A percentile compares a stretch with the other conserved stretches of the same genome.
Evolutionary conservation across 2,888 invertebrate species (phyloP).

Genomic region (Metalampra italica): DNA sequence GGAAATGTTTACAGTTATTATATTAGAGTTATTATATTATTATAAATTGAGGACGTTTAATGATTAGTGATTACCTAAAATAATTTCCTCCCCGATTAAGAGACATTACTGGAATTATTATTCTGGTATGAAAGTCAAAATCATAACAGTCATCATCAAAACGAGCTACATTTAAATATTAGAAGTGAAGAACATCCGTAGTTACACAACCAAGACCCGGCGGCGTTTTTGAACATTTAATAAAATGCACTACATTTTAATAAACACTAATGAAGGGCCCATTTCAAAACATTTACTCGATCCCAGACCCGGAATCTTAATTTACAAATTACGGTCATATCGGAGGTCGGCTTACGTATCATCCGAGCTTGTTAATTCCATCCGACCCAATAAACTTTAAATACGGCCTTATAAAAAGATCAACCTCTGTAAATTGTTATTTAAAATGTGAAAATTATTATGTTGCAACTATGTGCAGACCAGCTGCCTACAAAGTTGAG

Average conservation of each 20-base stretch:
- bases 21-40: too few species aligned
- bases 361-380: slow-evolving; percentile 37
- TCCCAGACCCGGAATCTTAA: slow-evolving; percentile 40
- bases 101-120: too few species aligned
- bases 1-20: too few species aligned
- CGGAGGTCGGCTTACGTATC: slow-evolving; percentile 35
- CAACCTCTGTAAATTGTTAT: slow-evolving; percentile 47
- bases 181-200: slow-evolving; percentile 18
- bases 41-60: too few species aligned
- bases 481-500: slow-evolving; percentile 55
- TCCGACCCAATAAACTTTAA: slow-evolving; percentile 46
- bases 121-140: too few species aligned
- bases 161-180: slow-evolving; percentile 31
- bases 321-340: slow-evolving; percentile 63
- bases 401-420: slow-evolving; percentile 36
- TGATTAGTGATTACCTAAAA: too few species aligned
- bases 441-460: slow-evolving; percentile 68
- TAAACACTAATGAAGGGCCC: slow-evolving; percentile 56
- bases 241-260: slow-evolving; percentile 38
- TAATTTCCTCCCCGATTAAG: too few species aligned
- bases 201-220: slow-evolving; percentile 19
- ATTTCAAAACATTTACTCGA: slow-evolving; percentile 57
- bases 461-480: slow-evolving; percentile 42
- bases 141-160: slow-evolving; percentile 4
- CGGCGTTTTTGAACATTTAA: slow-evolving; percentile 32